A percentile compares a stretch with the other conserved stretches of the same genome.
Evolutionary conservation across 2,797 vertebrate genomes (phyloP).

Genomic region (Eptatretus atami): DNA sequence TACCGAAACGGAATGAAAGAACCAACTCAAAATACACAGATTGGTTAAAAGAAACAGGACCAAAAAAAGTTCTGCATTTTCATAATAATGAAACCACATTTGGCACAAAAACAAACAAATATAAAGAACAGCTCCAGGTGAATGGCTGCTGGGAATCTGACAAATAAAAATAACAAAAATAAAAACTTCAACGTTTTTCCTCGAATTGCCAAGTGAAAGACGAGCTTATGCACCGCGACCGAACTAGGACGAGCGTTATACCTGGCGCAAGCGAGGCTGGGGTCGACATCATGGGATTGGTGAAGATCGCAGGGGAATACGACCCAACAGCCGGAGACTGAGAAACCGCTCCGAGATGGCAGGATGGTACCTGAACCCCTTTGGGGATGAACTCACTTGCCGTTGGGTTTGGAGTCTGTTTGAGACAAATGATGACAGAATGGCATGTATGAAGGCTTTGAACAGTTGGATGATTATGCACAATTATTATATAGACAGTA

Average conservation of each 20-base stretch:
- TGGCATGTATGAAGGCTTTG: constrained; percentile 7
- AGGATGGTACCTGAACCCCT: constrained; percentile 29
- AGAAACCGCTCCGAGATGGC: constrained; percentile 43
- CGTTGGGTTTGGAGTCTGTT: constrained; percentile 72
- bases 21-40: constrained; percentile 10
- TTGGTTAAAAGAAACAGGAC: constrained; percentile 8
- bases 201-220: no score
- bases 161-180: constrained; percentile 8
- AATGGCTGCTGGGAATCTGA: background rate
- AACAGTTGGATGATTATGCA: constrained; percentile 7
- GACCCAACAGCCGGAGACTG: constrained; percentile 20
- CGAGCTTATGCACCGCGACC: no score
- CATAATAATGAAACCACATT: constrained; percentile 6
- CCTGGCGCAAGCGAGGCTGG: background rate
- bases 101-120: background rate
- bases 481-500: background rate
- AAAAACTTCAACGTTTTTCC: background rate
- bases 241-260: background rate
- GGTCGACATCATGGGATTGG: background rate
- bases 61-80: constrained; percentile 7
- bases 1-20: background rate
- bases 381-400: constrained; percentile 96
- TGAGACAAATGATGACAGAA: no score
- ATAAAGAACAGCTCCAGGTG: background rate
- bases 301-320: background rate